Base-by-base conservation (phyloP, 2,888 invertebrate genomes). In the Rhamphomyia laevipes region DNA sequence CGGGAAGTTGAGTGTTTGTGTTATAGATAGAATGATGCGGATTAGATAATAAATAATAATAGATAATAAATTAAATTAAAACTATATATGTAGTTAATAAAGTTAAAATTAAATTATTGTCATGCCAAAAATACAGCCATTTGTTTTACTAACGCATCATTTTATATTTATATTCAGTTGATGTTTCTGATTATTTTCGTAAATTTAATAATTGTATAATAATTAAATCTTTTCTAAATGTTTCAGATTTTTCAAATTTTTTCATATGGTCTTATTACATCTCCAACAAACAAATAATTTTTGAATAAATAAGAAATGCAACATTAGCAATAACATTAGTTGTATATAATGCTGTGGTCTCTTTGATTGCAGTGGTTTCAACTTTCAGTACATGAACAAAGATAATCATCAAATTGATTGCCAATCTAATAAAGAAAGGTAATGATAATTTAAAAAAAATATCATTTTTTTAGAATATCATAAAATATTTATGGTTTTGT, bases 131-230 rank as follows among this genome's bases (percentile, higher is more conserved):
- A 70, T 0, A 65, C 57, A 1, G 63, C 65, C 0, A 68, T 68
- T 46, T 70, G 70, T 2, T 68, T 66, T 4, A 65, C 60, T 10
- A 70, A 47, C n/a, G 63, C 57, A 45, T 69, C 69, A 3, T 59
- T 58, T 59, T 57, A 27, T 60, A 51, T 15, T 62, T 56, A 0
- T 65, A 54, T 0, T 57, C 54, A 12, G 30, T 35, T 2, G 54
- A 46, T 0, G 45, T 35, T 11, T 52, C 54, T 0, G 57, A 57
- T 43, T 64, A 62, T 44, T 66, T 62, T 30, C 65, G 70, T 7
- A 75, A 51, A 2, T 67, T 64, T 35, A 76, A 60, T 13, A 77
- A 56, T n/a, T n/a, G n/a, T 4, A 73, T 55, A 55, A 76, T 75
- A 40, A 77, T 68, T 1, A 77, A 64, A 58, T 77, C 77, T 46